phyloP scores from a whole-genome alignment of 2,113 vertebrate genomes.

The Empidonax traillii region DNA sequence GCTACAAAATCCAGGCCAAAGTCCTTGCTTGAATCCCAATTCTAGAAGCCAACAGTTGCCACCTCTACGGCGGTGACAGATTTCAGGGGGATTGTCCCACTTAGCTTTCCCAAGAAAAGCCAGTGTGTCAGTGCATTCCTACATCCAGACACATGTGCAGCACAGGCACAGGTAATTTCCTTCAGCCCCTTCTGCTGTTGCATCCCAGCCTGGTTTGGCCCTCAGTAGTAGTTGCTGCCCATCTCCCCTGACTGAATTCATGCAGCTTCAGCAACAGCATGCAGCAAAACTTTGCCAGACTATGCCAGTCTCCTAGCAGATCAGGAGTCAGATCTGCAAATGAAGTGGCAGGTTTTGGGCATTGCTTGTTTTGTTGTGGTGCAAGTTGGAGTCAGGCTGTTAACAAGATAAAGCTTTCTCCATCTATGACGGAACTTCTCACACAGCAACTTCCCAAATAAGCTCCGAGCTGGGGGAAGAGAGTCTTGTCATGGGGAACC shows the following conservation, averaged over 20 bases:
- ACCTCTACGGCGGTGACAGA: neutral
- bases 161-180: neutral
- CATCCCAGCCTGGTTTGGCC: neutral
- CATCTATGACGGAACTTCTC: neutral
- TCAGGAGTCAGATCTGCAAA: neutral
- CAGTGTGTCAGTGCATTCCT: neutral
- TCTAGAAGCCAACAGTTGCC: neutral
- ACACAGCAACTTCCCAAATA: neutral
- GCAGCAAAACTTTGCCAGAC: neutral
- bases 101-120: neutral
- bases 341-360: neutral
- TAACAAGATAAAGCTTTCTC: neutral
- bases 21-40: neutral
- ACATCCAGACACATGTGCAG: neutral
- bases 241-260: neutral
- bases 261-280: accelerated
- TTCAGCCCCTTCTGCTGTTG: neutral
- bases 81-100: neutral
- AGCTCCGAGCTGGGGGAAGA: neutral
- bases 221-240: neutral
- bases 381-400: neutral
- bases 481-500: neutral
- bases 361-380: neutral
- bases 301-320: neutral
- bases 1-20: neutral